Conservation (phyloP, 2,113 vertebrate species). For the Tauraco erythrolophus region DNA sequence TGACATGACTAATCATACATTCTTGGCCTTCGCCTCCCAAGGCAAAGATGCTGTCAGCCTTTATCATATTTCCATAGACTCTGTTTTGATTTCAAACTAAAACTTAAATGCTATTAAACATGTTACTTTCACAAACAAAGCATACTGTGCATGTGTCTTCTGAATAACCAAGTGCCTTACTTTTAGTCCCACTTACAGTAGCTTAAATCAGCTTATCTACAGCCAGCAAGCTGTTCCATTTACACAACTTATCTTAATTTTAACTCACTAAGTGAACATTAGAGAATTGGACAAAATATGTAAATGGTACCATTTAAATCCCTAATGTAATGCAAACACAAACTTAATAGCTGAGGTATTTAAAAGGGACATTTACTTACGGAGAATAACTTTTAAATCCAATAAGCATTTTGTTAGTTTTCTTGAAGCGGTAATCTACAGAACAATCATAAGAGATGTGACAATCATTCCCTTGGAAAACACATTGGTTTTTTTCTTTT, state of each 20-base stretch:
- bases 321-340: slow-evolving; percentile 10
- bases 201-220: slow-evolving; percentile 12
- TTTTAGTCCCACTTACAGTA: background rate
- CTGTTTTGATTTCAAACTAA: background rate
- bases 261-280: slow-evolving; percentile 18
- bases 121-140: background rate
- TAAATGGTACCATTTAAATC: slow-evolving; percentile 51
- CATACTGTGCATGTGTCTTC: background rate
- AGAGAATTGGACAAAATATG: slow-evolving; percentile 45
- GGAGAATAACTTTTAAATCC: slow-evolving; percentile 18
- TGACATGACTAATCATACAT: background rate
- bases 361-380: slow-evolving; percentile 51
- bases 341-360: slow-evolving; percentile 41
- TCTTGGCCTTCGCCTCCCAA: background rate
- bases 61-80: background rate
- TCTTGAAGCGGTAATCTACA: background rate
- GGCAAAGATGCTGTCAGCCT: background rate
- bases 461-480: slow-evolving; percentile 6
- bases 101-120: background rate
- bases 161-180: background rate
- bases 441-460: background rate
- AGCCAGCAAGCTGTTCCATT: slow-evolving; percentile 34
- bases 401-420: slow-evolving; percentile 22
- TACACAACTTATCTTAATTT: slow-evolving; percentile 34
- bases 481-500: background rate